These are phyloP conservation scores for Fistularia tabacaria DNA, from an alignment of 2,797 vertebrate genomes.

Conservation along the genomic window DNA sequence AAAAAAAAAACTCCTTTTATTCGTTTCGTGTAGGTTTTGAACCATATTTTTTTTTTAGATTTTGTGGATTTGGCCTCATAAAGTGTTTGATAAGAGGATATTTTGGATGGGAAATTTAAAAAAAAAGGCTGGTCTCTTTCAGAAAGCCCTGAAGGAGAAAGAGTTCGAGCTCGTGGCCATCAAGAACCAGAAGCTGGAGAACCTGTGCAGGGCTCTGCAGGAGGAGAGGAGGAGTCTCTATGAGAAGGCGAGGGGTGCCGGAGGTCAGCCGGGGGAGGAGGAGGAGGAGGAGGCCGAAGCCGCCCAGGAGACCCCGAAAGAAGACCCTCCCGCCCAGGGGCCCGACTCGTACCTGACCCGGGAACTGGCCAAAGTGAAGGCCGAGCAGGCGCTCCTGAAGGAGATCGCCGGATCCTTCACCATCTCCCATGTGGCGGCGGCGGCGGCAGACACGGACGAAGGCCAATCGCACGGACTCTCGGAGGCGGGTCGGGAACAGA, in stretches of 20 bases:
- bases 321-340: constrained; percentile 4
- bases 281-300: constrained; percentile 38
- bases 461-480: constrained; percentile 50
- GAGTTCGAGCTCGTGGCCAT: constrained; percentile 87
- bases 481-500: constrained; percentile 28
- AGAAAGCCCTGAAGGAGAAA: constrained; percentile 94
- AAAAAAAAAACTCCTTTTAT: no score
- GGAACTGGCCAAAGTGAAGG: constrained; percentile 58
- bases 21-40: no score
- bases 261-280: constrained; percentile 23
- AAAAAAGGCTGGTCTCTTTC: constrained; percentile 18
- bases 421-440: constrained; percentile 68
- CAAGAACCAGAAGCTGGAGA: constrained; percentile 95
- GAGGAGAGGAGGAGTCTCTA: constrained; percentile 88
- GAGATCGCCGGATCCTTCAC: constrained; percentile 79
- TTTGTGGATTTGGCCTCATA: no score
- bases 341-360: constrained; percentile 35
- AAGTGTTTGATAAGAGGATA: no score
- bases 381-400: constrained; percentile 73
- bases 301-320: constrained; percentile 17
- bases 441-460: constrained; percentile 44
- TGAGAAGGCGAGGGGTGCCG: constrained; percentile 81
- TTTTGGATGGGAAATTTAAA: neutral
- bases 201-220: constrained; percentile 92
- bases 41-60: no score